These are phyloP conservation scores for Agapornis canus DNA, from an alignment of 2,797 vertebrate species.

Conservation along the genomic window DNA sequence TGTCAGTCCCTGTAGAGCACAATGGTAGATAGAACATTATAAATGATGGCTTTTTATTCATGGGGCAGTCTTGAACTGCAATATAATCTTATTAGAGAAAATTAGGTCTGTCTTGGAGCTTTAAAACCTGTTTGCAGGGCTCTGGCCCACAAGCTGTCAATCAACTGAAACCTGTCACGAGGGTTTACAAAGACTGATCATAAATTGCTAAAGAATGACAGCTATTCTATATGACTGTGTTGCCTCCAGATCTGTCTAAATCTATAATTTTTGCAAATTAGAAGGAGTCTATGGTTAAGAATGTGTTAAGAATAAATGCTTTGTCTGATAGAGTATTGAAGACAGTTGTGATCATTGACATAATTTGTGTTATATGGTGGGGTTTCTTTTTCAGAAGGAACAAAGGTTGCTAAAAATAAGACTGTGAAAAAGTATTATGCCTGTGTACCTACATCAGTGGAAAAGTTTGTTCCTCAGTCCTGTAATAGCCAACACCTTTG, in stretches of 20 bases:
- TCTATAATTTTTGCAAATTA: neutral
- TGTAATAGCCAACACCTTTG: neutral
- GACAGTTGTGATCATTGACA: neutral
- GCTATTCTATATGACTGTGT: neutral
- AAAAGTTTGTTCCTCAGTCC: neutral
- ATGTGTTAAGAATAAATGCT: neutral
- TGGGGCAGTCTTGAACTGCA: neutral
- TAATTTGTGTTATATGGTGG: neutral
- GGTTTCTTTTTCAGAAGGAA: neutral
- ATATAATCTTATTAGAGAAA: neutral
- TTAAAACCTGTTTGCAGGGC: conserved; percentile 7
- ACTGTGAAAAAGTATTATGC: neutral
- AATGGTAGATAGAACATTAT: neutral
- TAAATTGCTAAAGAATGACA: neutral
- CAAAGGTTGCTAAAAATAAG: neutral
- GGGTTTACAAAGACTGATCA: neutral
- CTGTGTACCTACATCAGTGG: neutral
- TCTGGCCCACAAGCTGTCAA: neutral
- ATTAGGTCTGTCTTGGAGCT: neutral
- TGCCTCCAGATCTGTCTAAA: neutral
- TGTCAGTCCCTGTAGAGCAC: neutral
- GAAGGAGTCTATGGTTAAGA: neutral
- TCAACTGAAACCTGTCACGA: neutral
- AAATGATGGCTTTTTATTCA: conserved; percentile 11
- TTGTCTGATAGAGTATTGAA: neutral